phyloP scores from a whole-genome alignment of 2,113 vertebrate genomes.

The Catharus minimus region DNA sequence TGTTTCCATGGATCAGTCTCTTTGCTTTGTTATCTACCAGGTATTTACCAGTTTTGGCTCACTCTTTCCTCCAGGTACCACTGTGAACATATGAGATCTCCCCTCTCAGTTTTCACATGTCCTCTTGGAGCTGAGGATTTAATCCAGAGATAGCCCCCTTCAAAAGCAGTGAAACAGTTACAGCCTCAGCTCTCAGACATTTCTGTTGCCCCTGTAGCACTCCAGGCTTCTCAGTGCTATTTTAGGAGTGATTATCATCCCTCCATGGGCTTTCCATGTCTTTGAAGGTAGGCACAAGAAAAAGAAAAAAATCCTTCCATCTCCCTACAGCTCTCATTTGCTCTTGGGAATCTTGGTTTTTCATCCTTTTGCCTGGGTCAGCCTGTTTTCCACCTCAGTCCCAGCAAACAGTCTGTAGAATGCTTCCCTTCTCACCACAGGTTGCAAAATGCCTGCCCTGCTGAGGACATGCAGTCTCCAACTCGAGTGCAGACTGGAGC shows the following conservation, averaged over 20 bases:
- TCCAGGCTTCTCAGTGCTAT: neutral
- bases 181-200: neutral
- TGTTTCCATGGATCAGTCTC: neutral
- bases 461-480: neutral
- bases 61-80: neutral
- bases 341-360: neutral
- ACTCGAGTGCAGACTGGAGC: neutral
- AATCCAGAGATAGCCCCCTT: neutral
- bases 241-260: neutral
- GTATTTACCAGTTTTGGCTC: neutral
- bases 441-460: neutral
- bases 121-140: neutral
- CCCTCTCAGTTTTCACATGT: neutral
- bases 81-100: rapidly evolving
- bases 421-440: neutral
- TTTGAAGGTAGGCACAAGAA: conserved; percentile 11
- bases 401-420: neutral
- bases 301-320: neutral
- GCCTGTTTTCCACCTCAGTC: neutral
- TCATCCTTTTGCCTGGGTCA: neutral
- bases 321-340: neutral
- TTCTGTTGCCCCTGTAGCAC: neutral
- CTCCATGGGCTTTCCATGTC: neutral
- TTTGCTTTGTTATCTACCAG: neutral
- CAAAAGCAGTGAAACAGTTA: neutral